Evolutionary conservation across 1,140 invertebrate species (phyloP).

Genomic region (Cecropterus lyciades): DNA sequence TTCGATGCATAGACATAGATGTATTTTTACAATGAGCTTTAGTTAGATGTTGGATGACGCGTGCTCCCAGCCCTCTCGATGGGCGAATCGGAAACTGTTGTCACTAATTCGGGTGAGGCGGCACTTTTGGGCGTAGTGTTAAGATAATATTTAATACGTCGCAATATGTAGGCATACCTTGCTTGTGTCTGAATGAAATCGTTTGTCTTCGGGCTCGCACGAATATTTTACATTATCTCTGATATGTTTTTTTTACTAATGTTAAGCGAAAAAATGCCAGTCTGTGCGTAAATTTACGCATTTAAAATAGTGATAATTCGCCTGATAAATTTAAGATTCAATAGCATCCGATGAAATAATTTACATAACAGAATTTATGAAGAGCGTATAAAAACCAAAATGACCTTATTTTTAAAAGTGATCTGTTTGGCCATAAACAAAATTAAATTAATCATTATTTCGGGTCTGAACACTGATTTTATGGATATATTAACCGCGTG

Average conservation of each 20-base stretch:
- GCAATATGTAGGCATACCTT: slow-evolving; percentile 24
- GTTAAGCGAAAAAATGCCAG: slow-evolving; percentile 31
- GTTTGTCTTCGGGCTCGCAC: slow-evolving; percentile 21
- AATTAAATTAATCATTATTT: slow-evolving; percentile 13
- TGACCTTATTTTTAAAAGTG: slow-evolving; percentile 7
- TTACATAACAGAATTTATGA: slow-evolving; percentile 6
- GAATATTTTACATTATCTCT: slow-evolving; percentile 26
- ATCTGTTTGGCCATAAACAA: background rate
- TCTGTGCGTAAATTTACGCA: slow-evolving; percentile 27
- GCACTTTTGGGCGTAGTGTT: slow-evolving; percentile 10
- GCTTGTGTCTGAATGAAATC: slow-evolving; percentile 24
- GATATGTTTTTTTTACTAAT: slow-evolving; percentile 32
- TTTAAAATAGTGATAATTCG: slow-evolving; percentile 30
- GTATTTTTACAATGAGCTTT: slow-evolving; percentile 32
- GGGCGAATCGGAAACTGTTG: slow-evolving; percentile 1
- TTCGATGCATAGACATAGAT: slow-evolving; percentile 21
- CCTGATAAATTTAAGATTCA: slow-evolving; percentile 32
- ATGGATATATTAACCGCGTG: slow-evolving; percentile 30
- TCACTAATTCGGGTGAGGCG: slow-evolving; percentile 2
- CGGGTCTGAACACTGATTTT: slow-evolving; percentile 18
- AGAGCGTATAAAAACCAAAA: slow-evolving; percentile 6
- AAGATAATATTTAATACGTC: slow-evolving; percentile 25
- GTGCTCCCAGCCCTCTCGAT: too few species aligned
- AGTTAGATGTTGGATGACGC: slow-evolving; percentile 4
- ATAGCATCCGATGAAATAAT: slow-evolving; percentile 19